A percentile compares a stretch with the other conserved stretches of the same genome.
Evolutionary conservation across 2,113 vertebrate species (phyloP).

Genomic region (Pachypanchax playfairii): DNA sequence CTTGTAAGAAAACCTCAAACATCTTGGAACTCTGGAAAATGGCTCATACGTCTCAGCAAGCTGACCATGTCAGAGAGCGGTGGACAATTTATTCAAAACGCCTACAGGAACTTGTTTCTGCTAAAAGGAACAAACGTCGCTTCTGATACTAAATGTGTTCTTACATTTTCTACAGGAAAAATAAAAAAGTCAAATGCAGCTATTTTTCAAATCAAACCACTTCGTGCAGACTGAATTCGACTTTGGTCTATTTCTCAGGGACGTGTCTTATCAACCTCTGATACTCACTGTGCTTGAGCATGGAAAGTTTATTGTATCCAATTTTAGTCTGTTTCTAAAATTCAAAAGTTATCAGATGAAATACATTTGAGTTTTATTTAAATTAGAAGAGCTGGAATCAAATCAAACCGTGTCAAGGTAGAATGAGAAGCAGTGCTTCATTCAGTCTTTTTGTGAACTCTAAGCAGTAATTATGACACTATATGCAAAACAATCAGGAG

Average conservation of each 20-base stretch:
- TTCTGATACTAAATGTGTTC: neutral
- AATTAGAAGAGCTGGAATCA: neutral
- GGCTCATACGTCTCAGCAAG: neutral
- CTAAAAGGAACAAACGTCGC: neutral
- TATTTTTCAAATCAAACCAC: neutral
- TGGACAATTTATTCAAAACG: neutral
- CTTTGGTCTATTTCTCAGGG: constrained; percentile 49
- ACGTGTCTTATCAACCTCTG: constrained; percentile 42
- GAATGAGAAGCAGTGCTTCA: constrained; percentile 30
- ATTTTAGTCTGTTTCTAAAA: constrained; percentile 3
- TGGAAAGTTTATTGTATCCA: constrained; percentile 10
- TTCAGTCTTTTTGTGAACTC: constrained; percentile 22
- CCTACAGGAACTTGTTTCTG: neutral
- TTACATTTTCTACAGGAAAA: neutral
- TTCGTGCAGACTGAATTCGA: constrained; percentile 17
- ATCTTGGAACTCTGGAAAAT: neutral
- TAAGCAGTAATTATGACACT: constrained; percentile 50
- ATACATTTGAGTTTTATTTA: neutral
- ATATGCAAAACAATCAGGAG: constrained; percentile 39
- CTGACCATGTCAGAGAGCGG: neutral
- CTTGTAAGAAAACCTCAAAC: neutral
- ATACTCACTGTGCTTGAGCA: constrained; percentile 36
- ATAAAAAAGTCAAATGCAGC: neutral
- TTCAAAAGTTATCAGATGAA: neutral
- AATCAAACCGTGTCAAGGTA: constrained; percentile 40